phyloP scores from a whole-genome alignment of 2,888 invertebrate species.

The Parnassius mnemosyne region DNA sequence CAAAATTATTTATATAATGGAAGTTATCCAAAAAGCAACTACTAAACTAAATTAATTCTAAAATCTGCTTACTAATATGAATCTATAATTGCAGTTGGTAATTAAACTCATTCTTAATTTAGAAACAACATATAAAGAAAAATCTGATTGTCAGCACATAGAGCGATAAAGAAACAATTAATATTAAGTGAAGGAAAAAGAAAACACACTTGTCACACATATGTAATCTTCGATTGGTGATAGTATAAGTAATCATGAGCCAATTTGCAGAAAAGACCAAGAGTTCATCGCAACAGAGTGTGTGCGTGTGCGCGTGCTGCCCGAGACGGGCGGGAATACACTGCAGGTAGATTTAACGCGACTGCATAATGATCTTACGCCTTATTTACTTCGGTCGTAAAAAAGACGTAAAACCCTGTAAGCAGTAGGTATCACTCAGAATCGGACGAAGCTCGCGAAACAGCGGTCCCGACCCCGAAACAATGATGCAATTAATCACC shows the following conservation, averaged over 20 bases:
- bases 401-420: slow-evolving; percentile 54
- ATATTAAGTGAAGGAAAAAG: background rate
- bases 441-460: slow-evolving; percentile 29
- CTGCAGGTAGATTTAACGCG: slow-evolving; percentile 56
- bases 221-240: slow-evolving; percentile 32
- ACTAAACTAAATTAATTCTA: too few relatives aligned
- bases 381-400: slow-evolving; percentile 58
- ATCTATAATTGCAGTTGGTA: too few relatives aligned
- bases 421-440: slow-evolving; percentile 42
- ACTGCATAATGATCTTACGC: slow-evolving; percentile 64
- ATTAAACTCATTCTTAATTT: too few relatives aligned
- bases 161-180: too few relatives aligned
- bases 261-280: slow-evolving; percentile 7
- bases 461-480: slow-evolving; percentile 41
- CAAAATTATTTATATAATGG: too few relatives aligned
- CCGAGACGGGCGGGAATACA: slow-evolving; percentile 48
- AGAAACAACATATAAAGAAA: too few relatives aligned
- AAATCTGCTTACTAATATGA: too few relatives aligned
- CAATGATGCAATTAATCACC: slow-evolving; percentile 72
- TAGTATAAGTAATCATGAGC: slow-evolving; percentile 5
- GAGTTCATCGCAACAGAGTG: slow-evolving; percentile 2
- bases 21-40: too few relatives aligned
- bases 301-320: slow-evolving; percentile 54
- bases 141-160: too few relatives aligned
- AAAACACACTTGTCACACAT: slow-evolving; percentile 53